phyloP scores from a whole-genome alignment of 2,113 vertebrate species.

The Mirounga angustirostris region DNA sequence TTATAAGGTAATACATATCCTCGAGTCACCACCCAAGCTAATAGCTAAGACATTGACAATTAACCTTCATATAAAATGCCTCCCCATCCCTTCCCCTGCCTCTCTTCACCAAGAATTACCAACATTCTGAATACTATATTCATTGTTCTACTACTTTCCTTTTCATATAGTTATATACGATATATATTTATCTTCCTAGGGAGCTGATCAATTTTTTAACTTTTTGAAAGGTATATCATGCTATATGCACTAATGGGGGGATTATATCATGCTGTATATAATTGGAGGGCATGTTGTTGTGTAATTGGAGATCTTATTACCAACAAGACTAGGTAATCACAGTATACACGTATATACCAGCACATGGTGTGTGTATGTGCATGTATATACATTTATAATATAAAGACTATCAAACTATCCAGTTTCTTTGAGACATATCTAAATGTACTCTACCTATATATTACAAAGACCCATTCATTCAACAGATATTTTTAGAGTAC shows the following conservation, averaged over 20 bases:
- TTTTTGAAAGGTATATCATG: background rate
- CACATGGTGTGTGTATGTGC: background rate
- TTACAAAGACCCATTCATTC: background rate
- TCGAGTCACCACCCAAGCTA: background rate
- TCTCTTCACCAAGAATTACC: background rate
- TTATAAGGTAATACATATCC: background rate
- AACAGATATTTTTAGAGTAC: background rate
- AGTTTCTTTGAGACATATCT: slow-evolving; percentile 8
- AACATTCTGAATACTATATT: background rate
- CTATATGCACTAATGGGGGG: background rate
- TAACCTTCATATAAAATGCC: background rate
- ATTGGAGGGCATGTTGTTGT: background rate
- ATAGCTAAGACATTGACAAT: background rate
- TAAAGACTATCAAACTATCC: background rate
- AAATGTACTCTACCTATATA: background rate
- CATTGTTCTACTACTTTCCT: background rate
- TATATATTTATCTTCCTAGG: background rate
- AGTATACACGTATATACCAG: background rate
- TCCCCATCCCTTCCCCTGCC: background rate
- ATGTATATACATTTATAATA: background rate
- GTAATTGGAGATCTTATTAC: background rate
- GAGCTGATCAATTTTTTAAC: background rate
- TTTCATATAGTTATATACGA: background rate
- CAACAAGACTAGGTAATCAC: background rate
- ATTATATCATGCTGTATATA: background rate